Evolutionary conservation across 1,140 invertebrate genomes (phyloP), one percentile per base, ranked within the genome.

Genomic region (Bombus vancouverensis): DNA sequence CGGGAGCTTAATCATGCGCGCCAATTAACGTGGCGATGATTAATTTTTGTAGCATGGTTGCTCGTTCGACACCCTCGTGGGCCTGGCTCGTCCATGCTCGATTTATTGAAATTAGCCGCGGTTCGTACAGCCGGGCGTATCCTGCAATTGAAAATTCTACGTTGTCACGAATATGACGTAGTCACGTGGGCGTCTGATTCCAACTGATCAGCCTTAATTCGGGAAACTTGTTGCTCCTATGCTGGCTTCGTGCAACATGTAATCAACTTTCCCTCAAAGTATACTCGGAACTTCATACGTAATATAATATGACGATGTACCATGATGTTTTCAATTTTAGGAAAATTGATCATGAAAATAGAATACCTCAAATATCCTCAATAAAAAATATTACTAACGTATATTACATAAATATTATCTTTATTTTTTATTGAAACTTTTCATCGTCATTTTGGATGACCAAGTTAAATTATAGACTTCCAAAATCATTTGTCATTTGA

Each of bases 121-220:
- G 88, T 91, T 86, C 90, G 86, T 89, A 85, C 78, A 87, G 76
- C 73, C 79, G 81, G 81, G 82, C 86, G 90, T 91, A 89, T 91
- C 89, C 87, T 83, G 85, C 90, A 91, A 91, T 91, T 91, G 90
- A 91, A 91, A 91, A 91, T 91, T 91, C 81, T 70, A 89, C 90
- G 79, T 83, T 88, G 90, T 91, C 90, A 91, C 76, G 90, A 88
- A 42, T 88, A 91, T 91, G 89, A 91, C 89, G 86, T 88, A 87
- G 66, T 80, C 88, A 80, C 88, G 90, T 91, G 90, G 90, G 90
- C 86, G 90, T 80, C 57, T 47, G 62, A 83, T 85, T 90, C 77
- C 59, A 59, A 12, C 44, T 73, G 83, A 85, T 81, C 84, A 75
- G 80, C 57, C 34, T 89, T 90, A 90, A 90, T 90, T 90, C 74